Base-by-base conservation (phyloP, 2,888 invertebrate species). In the Macrosiphum euphorbiae region DNA sequence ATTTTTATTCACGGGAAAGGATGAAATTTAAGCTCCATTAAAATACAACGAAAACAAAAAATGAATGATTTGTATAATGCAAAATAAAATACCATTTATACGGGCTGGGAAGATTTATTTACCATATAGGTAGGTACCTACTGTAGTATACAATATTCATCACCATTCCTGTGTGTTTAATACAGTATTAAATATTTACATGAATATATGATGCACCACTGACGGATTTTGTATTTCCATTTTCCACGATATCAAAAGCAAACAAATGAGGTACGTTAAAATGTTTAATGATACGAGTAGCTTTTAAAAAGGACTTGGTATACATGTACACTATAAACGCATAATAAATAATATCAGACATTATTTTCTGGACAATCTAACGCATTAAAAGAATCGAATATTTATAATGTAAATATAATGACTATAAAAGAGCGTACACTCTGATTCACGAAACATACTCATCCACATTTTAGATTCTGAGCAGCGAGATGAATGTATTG, bases 211-310 rank as follows among this genome's bases (percentile, higher is more conserved):
- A 47, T 58, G 16, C 44, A 44, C 28, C 13, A 47, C 44, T 44
- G 44, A 13, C 47, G 35, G 55, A 55, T 55, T 85, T 13, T 58
- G 86, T 86, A 91, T 35, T 35, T 35, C 24, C 24, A 88, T 52
- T 35, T 52, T 88, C 8, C 41, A 13, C 35, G 11, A 87, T 87
- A 67, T 67, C 67, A 87, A 52, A 87, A 52, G 28, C 50, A 84
- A 61, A 91, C 58, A 92, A 86, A 92, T 47, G 26, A 92, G 26
- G n/a, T 86, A 28, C 86, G 61, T 92, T 87, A 61, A 86, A 91
- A 92, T 47, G 86, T 92, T 92, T 87, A 86, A 92, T 50, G 92
- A 92, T 50, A 91, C 87, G 28, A 92, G 47, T 87, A 87, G 41
- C 85, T 85, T 91, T 85, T 55, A 84, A 41, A 85, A 5, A 55